A percentile compares a stretch with the other conserved stretches of the same genome.
These are phyloP conservation scores for Colossoma macropomum DNA, from an alignment of 2,113 vertebrate species.

Conservation along the genomic window DNA sequence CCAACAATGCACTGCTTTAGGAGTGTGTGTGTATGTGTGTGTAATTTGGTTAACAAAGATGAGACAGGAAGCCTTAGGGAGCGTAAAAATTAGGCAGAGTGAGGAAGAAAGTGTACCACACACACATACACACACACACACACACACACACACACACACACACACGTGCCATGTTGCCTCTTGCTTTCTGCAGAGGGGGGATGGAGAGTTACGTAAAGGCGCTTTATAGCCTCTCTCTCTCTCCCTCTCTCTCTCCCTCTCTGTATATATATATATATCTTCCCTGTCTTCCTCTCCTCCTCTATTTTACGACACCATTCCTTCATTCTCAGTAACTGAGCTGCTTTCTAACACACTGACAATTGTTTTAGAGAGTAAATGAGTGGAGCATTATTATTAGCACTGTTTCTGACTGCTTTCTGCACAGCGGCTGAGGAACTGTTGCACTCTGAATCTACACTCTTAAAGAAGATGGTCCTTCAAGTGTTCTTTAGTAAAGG, in stretches of 20 bases:
- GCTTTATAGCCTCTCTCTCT: constrained; percentile 24
- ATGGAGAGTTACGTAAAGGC: constrained; percentile 45
- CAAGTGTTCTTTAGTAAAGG: no score
- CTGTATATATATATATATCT: constrained; percentile 37
- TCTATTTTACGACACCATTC: constrained; percentile 43
- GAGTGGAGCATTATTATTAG: not conserved
- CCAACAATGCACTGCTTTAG: no score
- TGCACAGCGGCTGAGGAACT: not conserved
- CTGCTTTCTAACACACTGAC: not conserved
- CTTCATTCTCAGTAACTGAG: constrained; percentile 16
- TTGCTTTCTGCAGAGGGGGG: constrained; percentile 40
- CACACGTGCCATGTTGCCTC: constrained; percentile 19
- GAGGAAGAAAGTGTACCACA: constrained; percentile 14
- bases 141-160: constrained; percentile 29
- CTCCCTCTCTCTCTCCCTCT: constrained; percentile 19
- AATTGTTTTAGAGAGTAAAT: not conserved
- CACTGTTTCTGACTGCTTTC: not conserved
- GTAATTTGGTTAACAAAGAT: constrained; percentile 19
- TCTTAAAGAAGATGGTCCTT: no score
- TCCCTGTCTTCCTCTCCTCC: constrained; percentile 53
- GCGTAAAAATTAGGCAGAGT: constrained; percentile 1
- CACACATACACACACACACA: constrained; percentile 20
- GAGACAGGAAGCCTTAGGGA: constrained; percentile 32
- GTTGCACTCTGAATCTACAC: not conserved
- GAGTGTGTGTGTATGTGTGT: constrained; percentile 16